Evolutionary conservation across 2,797 vertebrate species (phyloP), one percentile per base, ranked within the genome.

Genomic region (Rhyacichthys aspro): DNA sequence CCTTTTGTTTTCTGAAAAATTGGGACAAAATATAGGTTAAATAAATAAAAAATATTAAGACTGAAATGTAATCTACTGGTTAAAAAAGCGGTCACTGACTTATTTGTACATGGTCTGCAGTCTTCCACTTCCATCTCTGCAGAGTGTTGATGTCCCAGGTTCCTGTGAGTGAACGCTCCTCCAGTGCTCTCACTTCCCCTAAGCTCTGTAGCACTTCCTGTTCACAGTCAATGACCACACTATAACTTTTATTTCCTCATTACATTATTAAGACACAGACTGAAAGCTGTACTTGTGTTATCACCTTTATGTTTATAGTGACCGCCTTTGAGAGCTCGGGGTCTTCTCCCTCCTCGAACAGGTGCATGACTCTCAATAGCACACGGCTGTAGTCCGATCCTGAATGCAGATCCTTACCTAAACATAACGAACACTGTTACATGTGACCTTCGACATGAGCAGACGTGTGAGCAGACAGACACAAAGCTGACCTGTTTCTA

Each of bases 91-190:
- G n/a, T 12, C 16, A 54, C 88, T 56, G 57, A 92, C 93, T 72
- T 68, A 70, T 81, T 57, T 53, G 32, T 11, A 18, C 42, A 1
- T 76, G 52, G 44, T 86, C 83, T n/a, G 44, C 52, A 0, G 94
- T 95, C 59, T 78, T 94, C 96, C 95, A 97, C 43, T 72, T 93
- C 96, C 96, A 96, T 32, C 89, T 86, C 59, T 87, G 78, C 73
- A 96, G 82, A 8, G 81, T 52, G n/a, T 41, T 79, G 15, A 91
- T 11, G 6, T 94, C 84, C 95, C 94, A 96, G 56, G 90, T 96
- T 73, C 95, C 96, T 1, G 95, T 97, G 52, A 97, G 94, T 0
- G 95, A 96, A 28, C 95, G 91, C 75, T 98, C 95, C 79, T 96
- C 89, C 47, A 92, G 43, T 14, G 38, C 41, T 18, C 49, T 83